Evolutionary conservation across 1,140 invertebrate species (phyloP), one percentile per base, ranked within the genome.

Genomic region (Drosophila kepulauana): DNA sequence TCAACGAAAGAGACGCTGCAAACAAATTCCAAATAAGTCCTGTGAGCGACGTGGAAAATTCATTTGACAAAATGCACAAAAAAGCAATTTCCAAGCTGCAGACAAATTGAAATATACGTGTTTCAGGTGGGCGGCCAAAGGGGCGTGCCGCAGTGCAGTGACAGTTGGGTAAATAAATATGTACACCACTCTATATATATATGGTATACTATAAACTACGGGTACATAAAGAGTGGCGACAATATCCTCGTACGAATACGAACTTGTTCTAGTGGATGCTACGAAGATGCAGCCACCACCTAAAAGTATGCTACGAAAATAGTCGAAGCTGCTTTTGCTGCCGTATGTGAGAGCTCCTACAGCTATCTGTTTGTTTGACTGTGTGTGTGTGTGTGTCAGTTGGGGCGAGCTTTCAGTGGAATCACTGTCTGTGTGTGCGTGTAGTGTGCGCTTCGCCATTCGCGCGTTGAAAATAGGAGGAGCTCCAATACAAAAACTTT

Each of bases 41-140:
- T 85, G 85, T 79, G 86, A 79, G 86, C 82, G 86, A 89, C 81
- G 85, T 84, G 79, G 72, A 85, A 88, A 89, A 89, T 90, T 89
- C 85, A 89, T 89, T 89, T 89, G 85, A 89, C 85, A 89, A 89
- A 89, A 89, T 89, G 85, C 81, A 90, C 81, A 90, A 85, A 89
- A 89, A 90, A 88, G 82, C 82, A 90, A 89, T 89, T 89, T 89
- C 52, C 81, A 46, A 90, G 86, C 72, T 90, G 85, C 86, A 85
- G 81, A 89, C 85, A 89, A 89, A 89, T 89, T 89, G 85, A 89
- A 89, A 89, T 85, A 68, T 76, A 71, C 58, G 62, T 56, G 41
- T 25, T 41, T 58, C 51, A 64, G 30, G 35, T 59, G 49, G 65
- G 33, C 25, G 8, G 49, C 35, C 3, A 7, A 41, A 45, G 58